Evolutionary conservation across 2,888 invertebrate genomes (phyloP).

Genomic region (Leptura quadrifasciata): DNA sequence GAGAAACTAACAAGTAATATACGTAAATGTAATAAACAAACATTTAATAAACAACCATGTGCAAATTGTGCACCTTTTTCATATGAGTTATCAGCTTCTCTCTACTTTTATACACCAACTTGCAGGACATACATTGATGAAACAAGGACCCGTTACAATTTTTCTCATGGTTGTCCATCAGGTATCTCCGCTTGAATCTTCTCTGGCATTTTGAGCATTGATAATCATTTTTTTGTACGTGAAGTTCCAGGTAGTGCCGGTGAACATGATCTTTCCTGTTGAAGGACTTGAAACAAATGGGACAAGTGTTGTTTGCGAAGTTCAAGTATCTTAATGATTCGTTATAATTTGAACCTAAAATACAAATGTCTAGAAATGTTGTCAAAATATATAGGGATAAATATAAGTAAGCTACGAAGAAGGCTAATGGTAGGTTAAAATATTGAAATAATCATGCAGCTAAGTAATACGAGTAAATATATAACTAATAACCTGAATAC

Average conservation of each 20-base stretch:
- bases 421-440: not conserved
- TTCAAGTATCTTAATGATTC: not conserved
- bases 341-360: conserved; percentile 2
- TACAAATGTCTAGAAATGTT: too few relatives aligned
- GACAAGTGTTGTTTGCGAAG: conserved; percentile 61
- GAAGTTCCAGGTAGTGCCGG: conserved; percentile 60
- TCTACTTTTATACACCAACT: conserved; percentile 53
- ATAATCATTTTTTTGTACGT: conserved; percentile 56
- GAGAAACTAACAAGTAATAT: not conserved
- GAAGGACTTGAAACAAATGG: conserved; percentile 64
- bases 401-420: too few relatives aligned
- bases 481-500: not conserved
- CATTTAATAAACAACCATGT: conserved; percentile 5
- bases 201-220: conserved; percentile 61
- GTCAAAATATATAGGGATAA: not conserved
- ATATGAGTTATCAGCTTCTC: conserved; percentile 58
- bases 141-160: conserved; percentile 54
- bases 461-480: not conserved
- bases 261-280: conserved; percentile 66
- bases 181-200: conserved; percentile 64
- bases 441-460: not conserved
- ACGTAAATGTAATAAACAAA: not conserved
- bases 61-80: conserved; percentile 52
- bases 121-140: conserved; percentile 55
- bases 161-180: conserved; percentile 64